Base-by-base conservation (phyloP, 53 echinoderm and acorn worm species). In the Actinopyga echinites region DNA sequence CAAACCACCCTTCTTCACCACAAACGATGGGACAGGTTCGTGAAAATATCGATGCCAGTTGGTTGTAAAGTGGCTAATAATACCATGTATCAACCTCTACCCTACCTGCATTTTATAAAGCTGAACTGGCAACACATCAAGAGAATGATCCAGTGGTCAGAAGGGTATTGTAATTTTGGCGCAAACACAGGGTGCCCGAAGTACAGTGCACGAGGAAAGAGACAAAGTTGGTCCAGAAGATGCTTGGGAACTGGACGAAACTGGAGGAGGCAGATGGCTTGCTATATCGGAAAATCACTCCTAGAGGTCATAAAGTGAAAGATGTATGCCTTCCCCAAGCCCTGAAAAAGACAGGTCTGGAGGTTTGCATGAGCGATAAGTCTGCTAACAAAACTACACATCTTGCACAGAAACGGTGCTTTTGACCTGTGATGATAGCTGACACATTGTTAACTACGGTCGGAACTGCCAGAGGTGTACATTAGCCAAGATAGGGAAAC, bases 321-420 rank as follows among this genome's bases (percentile, higher is more conserved):
- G 90, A 93, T 38, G 31, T 93, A 38, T 37, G 91, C 8, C 42
- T 93, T 0, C 93, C 93, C 21, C 83, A n/a, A 8, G 9, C 83
- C 15, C 65, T 88, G 8, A 86, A 65, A 64, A 30, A 15, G 15
- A 65, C 59, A n/a, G 88, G 87, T 4, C 79, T 93, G 21, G 53
- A 83, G 24, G 82, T 63, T 30, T 15, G 86, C 12, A 57, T 53
- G 4, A 89, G 92, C 4, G 89, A 89, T 55, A 86, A 92, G 62
- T 62, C 84, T 17, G 55, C 36, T 43, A 84, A 86, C 15, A 83
- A 87, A 52, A 89, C 87, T 6, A 24, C 75, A 4, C 63, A 86
- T 2, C 57, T 92, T 19, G 31, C 64, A 57, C 73, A 63, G 63
- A 78, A 28, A 22, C 68, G 87, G 1, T 86, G 87, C 33, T 89